A percentile compares a stretch with the other conserved stretches of the same genome.
Conservation (phyloP, 2,888 invertebrate genomes). For the Marasmarcha lunaedactyla region DNA sequence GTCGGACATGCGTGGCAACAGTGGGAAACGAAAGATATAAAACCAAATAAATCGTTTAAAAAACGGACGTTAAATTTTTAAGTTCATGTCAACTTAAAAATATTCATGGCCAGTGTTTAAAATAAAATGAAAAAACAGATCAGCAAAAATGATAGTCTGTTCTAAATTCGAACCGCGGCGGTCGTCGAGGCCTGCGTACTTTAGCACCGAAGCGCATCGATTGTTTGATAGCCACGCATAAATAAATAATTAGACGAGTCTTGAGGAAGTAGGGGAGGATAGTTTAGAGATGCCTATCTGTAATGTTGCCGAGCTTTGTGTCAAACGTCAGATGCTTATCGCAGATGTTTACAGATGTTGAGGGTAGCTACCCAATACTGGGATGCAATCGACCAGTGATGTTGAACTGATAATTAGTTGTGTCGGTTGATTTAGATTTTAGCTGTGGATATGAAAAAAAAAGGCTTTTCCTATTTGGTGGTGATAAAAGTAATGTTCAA, state of each 20-base stretch:
- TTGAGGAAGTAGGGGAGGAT: conserved; percentile 43
- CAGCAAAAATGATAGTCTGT: too few relatives aligned
- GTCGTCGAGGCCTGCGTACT: conserved; percentile 17
- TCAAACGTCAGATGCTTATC: conserved; percentile 68
- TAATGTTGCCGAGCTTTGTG: conserved; percentile 62
- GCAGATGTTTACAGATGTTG: conserved; percentile 68
- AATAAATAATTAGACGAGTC: conserved; percentile 66
- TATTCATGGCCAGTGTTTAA: too few relatives aligned
- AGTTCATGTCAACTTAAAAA: too few relatives aligned
- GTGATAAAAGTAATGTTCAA: too few relatives aligned
- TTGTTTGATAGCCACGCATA: conserved; percentile 59
- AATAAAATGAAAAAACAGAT: conserved; percentile 5
- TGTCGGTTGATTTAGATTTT: conserved; percentile 12
- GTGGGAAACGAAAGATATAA: conserved; percentile 45
- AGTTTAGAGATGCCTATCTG: conserved; percentile 60
- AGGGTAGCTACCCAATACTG: conserved; percentile 52
- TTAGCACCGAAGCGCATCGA: conserved; percentile 62
- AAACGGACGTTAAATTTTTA: too few relatives aligned
- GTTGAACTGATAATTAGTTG: conserved; percentile 50
- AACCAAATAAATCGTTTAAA: too few relatives aligned
- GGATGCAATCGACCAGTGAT: conserved; percentile 38
- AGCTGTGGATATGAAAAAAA: neutral
- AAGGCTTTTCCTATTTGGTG: too few relatives aligned
- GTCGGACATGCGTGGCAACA: conserved; percentile 24
- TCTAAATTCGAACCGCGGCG: conserved; percentile 2